These are phyloP conservation scores for Corvus hawaiiensis DNA, from an alignment of 2,113 vertebrate species.

Conservation along the genomic window DNA sequence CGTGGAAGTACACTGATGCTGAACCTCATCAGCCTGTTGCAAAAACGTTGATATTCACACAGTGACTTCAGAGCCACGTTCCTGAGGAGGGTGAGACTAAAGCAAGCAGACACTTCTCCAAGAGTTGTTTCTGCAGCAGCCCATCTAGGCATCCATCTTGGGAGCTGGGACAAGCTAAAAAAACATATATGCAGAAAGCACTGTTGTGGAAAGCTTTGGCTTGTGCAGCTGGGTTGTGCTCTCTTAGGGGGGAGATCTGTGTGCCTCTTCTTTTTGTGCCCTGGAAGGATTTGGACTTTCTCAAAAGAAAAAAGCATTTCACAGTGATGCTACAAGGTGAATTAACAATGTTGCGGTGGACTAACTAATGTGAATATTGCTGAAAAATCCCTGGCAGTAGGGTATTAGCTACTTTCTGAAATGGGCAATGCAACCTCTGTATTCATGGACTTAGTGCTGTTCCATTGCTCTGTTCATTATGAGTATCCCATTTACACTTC, in stretches of 20 bases:
- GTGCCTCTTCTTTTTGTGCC: neutral
- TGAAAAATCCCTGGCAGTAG: neutral
- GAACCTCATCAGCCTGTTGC: neutral
- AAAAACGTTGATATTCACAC: neutral
- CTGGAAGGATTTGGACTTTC: neutral
- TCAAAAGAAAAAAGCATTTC: neutral
- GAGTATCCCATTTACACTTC: neutral
- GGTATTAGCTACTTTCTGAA: neutral
- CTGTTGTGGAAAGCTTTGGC: neutral
- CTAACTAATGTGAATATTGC: neutral
- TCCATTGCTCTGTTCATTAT: neutral
- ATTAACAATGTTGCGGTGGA: neutral
- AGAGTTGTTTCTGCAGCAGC: neutral
- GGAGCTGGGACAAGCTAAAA: neutral
- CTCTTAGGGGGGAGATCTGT: neutral
- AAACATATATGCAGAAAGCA: neutral
- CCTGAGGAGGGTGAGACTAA: neutral
- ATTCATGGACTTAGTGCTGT: neutral
- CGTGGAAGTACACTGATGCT: neutral
- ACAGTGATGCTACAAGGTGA: neutral
- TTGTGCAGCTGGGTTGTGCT: neutral
- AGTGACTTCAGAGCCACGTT: neutral
- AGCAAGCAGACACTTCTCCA: neutral
- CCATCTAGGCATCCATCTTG: neutral
- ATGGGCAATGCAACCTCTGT: neutral